Percentiles rank a stretch among this genome's conserved stretches.
phyloP scores from a whole-genome alignment of 2,797 vertebrate species.

The Fratercula arctica region DNA sequence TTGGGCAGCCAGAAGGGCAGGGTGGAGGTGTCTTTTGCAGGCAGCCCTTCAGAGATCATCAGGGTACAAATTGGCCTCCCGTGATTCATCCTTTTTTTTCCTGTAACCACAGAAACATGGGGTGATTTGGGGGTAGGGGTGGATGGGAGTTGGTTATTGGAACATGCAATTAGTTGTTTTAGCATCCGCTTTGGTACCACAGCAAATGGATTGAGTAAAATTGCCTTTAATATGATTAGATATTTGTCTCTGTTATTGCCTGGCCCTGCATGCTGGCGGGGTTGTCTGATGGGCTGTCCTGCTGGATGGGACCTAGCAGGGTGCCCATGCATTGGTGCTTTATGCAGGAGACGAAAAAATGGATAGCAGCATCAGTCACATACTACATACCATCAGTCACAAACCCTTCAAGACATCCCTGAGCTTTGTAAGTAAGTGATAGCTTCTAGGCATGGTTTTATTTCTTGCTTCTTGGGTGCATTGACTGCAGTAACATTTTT shows the following conservation, averaged over 20 bases:
- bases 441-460: background rate
- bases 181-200: background rate
- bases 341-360: background rate
- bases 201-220: background rate
- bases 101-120: background rate
- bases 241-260: background rate
- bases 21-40: background rate
- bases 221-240: background rate
- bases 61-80: rapidly evolving
- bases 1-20: background rate
- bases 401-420: background rate
- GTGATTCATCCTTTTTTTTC: background rate
- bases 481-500: background rate
- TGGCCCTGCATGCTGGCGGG: rapidly evolving
- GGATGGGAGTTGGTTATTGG: background rate
- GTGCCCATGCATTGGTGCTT: background rate
- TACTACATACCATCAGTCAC: background rate
- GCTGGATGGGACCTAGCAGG: background rate
- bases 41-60: background rate
- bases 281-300: background rate
- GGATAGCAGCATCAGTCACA: background rate
- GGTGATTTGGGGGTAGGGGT: rapidly evolving
- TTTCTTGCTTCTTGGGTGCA: background rate
- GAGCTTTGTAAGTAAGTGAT: background rate
- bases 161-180: background rate